Evolutionary conservation across 1,140 invertebrate genomes (phyloP), one percentile per base, ranked within the genome.

Genomic region (Phocides pigmalion): DNA sequence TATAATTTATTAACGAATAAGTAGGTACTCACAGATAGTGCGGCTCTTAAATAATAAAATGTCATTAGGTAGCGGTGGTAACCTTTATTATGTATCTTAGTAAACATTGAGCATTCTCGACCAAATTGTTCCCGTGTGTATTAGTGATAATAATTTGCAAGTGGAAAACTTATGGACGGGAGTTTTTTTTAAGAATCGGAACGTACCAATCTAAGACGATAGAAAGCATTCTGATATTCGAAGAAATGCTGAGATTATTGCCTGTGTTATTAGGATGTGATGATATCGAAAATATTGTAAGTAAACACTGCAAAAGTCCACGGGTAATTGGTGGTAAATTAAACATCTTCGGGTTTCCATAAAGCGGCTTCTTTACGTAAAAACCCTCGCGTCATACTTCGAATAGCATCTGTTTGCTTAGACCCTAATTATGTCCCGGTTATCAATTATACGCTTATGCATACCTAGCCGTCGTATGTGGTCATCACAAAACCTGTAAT

Each of bases 1-100:
- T 79, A 77, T 78, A 78, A 79, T 78, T 82, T 76, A 82, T 46
- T 58, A 46, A 78, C 72, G 66, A 77, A 77, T 73, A 22, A 22
- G 20, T 32, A 73, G 49, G 58, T 75, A 82, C 78, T 82, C 51
- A 79, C 19, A 81, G 75, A 82, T 82, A 68, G 70, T 69, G 32
- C 47, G 39, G 47, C 58, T 70, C 66, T 72, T 64, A 59, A 75
- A 78, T 75, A 70, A 75, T 66, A 56, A 66, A 66, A 37, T 53
- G 50, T 65, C n/a, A n/a, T n/a, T n/a, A n/a, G n/a, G n/a, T n/a
- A n/a, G n/a, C n/a, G n/a, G n/a, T n/a, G n/a, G n/a, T n/a, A n/a
- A n/a, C n/a, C n/a, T n/a, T n/a, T n/a, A n/a, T n/a, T n/a, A n/a
- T n/a, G n/a, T n/a, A n/a, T n/a, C n/a, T n/a, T n/a, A n/a, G n/a